Base-by-base conservation (phyloP, 2,113 vertebrate genomes). In the Otis tarda region DNA sequence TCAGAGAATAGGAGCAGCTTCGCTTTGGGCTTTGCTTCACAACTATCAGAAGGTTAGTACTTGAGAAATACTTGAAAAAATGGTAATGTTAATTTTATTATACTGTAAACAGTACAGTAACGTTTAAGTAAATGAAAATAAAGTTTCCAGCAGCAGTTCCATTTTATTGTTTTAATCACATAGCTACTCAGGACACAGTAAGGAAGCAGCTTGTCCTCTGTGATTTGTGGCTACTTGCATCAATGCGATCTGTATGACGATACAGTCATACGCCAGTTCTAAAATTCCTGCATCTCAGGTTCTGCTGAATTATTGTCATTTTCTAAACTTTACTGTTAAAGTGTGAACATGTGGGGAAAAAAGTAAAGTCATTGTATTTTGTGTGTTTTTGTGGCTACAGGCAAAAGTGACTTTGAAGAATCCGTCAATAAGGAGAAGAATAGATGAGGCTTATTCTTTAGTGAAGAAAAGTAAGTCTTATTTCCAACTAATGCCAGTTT, bases 331-430 rank as follows among this genome's bases (percentile, higher is more conserved):
- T 45, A 6, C 37, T 89, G 15, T 80, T 91, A 15, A 31, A 69
- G 13, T 55, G 35, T 78, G 59, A 71, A 45, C 12, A 35, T 22
- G 16, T 23, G 23, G 33, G 11, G 20, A 83, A 73, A 43, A 79
- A 84, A 92, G 56, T 41, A 18, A 53, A 9, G 47, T 75, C 18
- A 63, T 56, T 93, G 14, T 74, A 65, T 61, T 94, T 94, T 52
- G 24, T 94, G 12, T 95, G 81, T 81, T 69, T 84, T 10, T 94
- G 92, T 90, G 70, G 43, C 68, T 92, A 69, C 97, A 99, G 99
- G 99, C 99, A 73, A 99, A 99, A 98, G 98, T 98, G 53, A 98
- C 97, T 95, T 98, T 99, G 98, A 99, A 99, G 97, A 99, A 98
- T 96, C 98, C 99, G 63, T 98, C 98, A 31, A 97, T 99, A 97